Evolutionary conservation across 2,888 invertebrate species (phyloP).

Genomic region (Lymantria monacha): DNA sequence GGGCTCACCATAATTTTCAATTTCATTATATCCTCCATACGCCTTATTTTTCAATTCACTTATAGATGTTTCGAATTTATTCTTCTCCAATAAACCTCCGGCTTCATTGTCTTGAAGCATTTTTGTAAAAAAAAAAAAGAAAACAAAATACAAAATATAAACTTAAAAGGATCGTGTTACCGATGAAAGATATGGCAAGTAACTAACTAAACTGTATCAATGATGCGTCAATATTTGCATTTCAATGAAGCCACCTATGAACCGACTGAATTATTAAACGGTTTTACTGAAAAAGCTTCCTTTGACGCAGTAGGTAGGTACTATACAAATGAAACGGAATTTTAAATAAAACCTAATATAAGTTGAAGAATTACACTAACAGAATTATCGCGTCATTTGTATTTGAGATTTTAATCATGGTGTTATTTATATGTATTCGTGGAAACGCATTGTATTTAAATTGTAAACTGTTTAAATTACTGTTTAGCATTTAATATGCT

Average conservation of each 20-base stretch:
- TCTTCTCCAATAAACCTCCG: constrained; percentile 51
- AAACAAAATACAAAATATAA: too few relatives aligned
- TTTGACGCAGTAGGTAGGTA: constrained; percentile 29
- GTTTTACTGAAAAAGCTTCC: constrained; percentile 40
- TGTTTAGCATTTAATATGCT: too few relatives aligned
- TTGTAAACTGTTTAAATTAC: too few relatives aligned
- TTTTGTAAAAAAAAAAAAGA: constrained; percentile 24
- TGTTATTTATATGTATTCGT: not conserved
- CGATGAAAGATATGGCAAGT: constrained; percentile 8
- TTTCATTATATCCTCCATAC: constrained; percentile 61
- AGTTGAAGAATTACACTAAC: not conserved
- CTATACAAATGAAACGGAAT: not conserved
- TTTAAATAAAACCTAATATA: not conserved
- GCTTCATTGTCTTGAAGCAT: constrained; percentile 63
- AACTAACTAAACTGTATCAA: constrained; percentile 12
- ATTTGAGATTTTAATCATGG: not conserved
- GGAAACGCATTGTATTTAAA: too few relatives aligned
- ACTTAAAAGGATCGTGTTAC: not conserved
- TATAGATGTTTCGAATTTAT: constrained; percentile 68
- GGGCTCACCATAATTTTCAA: constrained; percentile 67
- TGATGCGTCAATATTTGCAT: constrained; percentile 37
- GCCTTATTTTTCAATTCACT: constrained; percentile 70
- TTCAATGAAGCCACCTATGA: constrained; percentile 64
- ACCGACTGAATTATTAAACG: constrained; percentile 63
- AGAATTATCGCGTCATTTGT: too few relatives aligned